phyloP scores from a whole-genome alignment of 2,113 vertebrate genomes.

The Herpailurus yagouaroundi region DNA sequence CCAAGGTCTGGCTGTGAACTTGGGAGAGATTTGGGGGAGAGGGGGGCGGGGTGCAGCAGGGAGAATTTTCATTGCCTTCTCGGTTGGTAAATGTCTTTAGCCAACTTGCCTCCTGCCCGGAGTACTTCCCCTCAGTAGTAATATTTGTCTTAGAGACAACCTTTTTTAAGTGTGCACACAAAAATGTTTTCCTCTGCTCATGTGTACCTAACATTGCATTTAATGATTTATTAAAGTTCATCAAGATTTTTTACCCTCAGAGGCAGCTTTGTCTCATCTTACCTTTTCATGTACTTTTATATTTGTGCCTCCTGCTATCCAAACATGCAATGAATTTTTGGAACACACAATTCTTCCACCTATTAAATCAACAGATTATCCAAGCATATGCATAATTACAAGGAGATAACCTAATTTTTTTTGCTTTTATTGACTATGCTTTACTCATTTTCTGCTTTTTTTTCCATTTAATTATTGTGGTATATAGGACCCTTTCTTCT shows the following conservation, averaged over 20 bases:
- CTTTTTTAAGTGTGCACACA: not conserved
- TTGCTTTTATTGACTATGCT: not conserved
- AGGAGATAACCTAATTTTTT: not conserved
- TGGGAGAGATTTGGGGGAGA: not conserved
- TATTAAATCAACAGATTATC: not conserved
- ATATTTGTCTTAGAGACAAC: not conserved
- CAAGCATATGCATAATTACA: not conserved
- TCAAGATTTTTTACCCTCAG: not conserved
- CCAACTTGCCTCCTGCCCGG: not conserved
- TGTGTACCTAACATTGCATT: not conserved
- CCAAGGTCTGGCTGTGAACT: not conserved
- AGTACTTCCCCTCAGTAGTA: not conserved
- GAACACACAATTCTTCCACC: not conserved
- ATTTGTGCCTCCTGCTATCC: not conserved
- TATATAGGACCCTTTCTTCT: not conserved
- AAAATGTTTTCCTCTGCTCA: not conserved
- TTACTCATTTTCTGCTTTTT: not conserved
- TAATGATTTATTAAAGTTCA: not conserved
- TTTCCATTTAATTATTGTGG: not conserved
- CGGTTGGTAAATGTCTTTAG: not conserved
- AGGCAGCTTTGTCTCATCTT: not conserved
- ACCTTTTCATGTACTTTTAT: not conserved
- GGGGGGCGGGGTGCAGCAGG: no score
- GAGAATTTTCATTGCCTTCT: not conserved
- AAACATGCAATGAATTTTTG: not conserved